Evolutionary conservation across 2,797 vertebrate species (phyloP), one percentile per base, ranked within the genome.

Genomic region (Tokudaia muenninki): DNA sequence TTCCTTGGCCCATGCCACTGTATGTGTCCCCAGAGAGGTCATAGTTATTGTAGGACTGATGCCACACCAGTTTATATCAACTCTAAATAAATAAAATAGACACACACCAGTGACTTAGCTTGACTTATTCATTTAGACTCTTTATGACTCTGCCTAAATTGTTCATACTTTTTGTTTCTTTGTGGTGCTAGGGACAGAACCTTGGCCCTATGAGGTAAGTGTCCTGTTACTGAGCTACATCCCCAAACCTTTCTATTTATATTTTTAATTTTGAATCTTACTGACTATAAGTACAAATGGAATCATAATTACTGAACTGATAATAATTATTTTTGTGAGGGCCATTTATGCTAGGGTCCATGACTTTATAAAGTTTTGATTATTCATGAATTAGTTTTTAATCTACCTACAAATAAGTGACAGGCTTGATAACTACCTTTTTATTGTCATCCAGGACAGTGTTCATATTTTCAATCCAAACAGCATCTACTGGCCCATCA

Each of bases 381-480:
- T 10, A 96, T 9, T 92, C 1, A 89, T 70, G 5, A 82, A 16
- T 87, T 17, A 34, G 79, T 24, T 57, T 22, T 72, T 37, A 47
- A 31, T 6, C 59, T 52, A 89, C 6, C 44, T 83, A 55, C 17
- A 44, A 0, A 75, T 0, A 95, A 55, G 11, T 80, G 61, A 0
- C 26, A 13, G 95, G 84, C 61, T 37, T 37, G 1, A 63, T 6
- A 29, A 34, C 24, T 98, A 99, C 99, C 99, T 99, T 99, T 98
- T 99, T 99, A 97, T 99, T 99, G 98, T 99, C 99, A 97, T 99
- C 99, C 91, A 99, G 98, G 87, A 99, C 99, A 10, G 99, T 99
- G 97, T 99, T 99, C 99, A 99, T 99, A 98, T 99, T 99, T 97
- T 99, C 99, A 95, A 99, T 99, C 99, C 99, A 99, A 94, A 99